Base-by-base conservation (phyloP, 2,113 vertebrate genomes). In the Sorex fumeus region DNA sequence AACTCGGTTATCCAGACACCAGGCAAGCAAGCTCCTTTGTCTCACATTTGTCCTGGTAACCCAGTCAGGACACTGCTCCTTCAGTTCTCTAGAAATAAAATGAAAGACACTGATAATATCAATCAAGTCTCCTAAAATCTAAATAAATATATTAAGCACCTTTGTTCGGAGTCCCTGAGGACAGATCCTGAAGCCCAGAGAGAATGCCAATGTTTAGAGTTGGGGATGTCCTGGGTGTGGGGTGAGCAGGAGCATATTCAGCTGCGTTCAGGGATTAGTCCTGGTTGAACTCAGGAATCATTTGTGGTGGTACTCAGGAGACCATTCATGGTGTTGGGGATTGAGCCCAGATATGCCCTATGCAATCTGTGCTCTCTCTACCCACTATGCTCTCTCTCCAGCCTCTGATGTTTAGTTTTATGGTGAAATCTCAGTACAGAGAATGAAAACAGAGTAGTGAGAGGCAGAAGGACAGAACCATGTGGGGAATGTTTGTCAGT, bases 401-500 rank as follows among this genome's bases (percentile, higher is more conserved):
- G 57, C 57, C 57, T 6, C 7, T 15, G 10, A 43, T 21, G 3
- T 28, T 81, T 74, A 57, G 74, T 84, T 91, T 36, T 60, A 21
- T 21, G 19, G 25, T n/a, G 1, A 76, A 86, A 50, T 67, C 30
- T 6, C n/a, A 76, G 18, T 2, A 10, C 8, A 47, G 19, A 67
- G 50, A 27, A 15, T 53, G 53, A 53, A 53, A 15, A 19, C 53
- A 2, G 60, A 60, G 74, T 67, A 4, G 23, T 28, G 50, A 34
- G 34, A 15, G 28, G 19, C 13, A n/a, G 13, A 43, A 66, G 50
- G 30, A 18, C 11, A 28, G 18, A 50, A 66, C 34, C 1, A 19
- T 4, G 7, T 12, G 11, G 23, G 12, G 0, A 1, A 23, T 1
- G 6, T 2, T 72, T 8, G 0, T 12, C n/a, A 19, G 1, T 2